Evolutionary conservation across 2,888 invertebrate genomes (phyloP).

Genomic region (Pseudococcus jackbeardsleyi): DNA sequence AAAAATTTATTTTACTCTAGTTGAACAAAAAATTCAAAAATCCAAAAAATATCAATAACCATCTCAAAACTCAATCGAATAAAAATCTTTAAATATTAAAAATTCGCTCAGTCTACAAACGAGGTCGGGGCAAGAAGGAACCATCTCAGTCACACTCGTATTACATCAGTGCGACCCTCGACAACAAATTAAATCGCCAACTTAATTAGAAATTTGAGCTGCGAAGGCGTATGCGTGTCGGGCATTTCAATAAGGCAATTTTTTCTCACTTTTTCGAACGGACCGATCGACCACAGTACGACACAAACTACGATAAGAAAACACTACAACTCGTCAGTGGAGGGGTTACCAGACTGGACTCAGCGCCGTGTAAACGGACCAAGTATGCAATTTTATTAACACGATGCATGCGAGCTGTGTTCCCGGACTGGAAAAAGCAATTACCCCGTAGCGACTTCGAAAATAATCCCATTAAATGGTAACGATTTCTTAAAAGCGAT

Average conservation of each 20-base stretch:
- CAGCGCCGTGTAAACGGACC: conserved; percentile 7
- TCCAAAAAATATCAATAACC: no score
- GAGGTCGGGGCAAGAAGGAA: no score
- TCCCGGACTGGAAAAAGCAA: neutral
- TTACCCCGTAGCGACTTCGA: neutral
- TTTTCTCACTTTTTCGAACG: neutral
- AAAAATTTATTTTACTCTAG: no score
- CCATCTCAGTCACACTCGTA: neutral
- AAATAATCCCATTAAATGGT: neutral
- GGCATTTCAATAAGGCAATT: neutral
- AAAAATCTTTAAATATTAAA: no score
- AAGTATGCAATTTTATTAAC: conserved; percentile 51
- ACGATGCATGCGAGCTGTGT: neutral
- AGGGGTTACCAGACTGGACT: neutral
- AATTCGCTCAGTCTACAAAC: no score
- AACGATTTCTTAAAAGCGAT: no score
- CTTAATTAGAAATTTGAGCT: neutral
- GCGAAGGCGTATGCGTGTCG: neutral
- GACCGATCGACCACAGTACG: neutral
- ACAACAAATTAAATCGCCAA: neutral
- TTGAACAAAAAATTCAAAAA: no score
- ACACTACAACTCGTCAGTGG: neutral
- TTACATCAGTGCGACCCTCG: neutral
- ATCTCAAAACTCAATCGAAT: no score
- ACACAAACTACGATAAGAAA: neutral